Evolutionary conservation across 2,888 invertebrate genomes (phyloP).

Genomic region (Lepidochrysops patricia): DNA sequence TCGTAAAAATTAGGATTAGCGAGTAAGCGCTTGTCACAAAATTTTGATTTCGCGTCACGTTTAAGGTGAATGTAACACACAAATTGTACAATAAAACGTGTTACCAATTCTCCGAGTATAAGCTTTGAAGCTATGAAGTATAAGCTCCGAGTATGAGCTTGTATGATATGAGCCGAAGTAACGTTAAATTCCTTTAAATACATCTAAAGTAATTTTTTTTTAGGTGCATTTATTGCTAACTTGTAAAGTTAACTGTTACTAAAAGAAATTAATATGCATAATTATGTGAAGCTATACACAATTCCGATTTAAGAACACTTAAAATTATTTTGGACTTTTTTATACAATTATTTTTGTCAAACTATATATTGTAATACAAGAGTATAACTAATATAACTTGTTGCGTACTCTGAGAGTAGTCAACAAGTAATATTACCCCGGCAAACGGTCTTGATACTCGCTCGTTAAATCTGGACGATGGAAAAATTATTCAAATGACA

Average conservation of each 20-base stretch:
- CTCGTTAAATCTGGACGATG: conserved; percentile 35
- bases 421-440: conserved; percentile 27
- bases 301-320: too few relatives aligned
- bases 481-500: conserved; percentile 58
- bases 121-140: background rate
- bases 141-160: too few relatives aligned
- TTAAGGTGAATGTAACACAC: background rate
- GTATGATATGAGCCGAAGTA: too few relatives aligned
- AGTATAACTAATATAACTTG: background rate
- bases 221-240: too few relatives aligned
- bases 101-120: background rate
- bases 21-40: conserved; percentile 11
- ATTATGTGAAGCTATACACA: too few relatives aligned
- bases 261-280: too few relatives aligned
- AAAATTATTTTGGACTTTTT: too few relatives aligned
- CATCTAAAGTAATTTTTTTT: too few relatives aligned
- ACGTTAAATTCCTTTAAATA: too few relatives aligned
- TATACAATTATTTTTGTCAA: too few relatives aligned
- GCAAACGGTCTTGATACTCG: conserved; percentile 23
- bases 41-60: background rate
- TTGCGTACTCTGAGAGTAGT: conserved; percentile 13
- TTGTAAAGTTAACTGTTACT: too few relatives aligned
- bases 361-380: too few relatives aligned
- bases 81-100: background rate
- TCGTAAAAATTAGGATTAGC: conserved; percentile 9